Evolutionary conservation across 2,113 vertebrate species (phyloP), one percentile per base, ranked within the genome.

Genomic region (Hemiprocne comata): DNA sequence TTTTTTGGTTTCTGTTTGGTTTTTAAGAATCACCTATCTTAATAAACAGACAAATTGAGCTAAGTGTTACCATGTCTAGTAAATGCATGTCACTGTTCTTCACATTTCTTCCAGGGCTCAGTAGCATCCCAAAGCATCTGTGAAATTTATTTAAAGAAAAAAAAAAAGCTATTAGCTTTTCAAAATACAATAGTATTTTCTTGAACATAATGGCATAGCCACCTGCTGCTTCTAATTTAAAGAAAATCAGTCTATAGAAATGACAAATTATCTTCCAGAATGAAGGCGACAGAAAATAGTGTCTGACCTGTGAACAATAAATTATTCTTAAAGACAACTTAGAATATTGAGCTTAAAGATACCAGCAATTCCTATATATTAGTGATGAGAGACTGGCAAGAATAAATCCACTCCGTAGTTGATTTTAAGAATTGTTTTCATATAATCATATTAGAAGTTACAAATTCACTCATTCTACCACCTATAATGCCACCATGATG

Each of bases 31-130:
- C 17, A 31, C 13, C 44, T 76, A 91, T 16, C 84, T 90, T 58
- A 51, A 38, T 76, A n/a, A 72, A 93, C 23, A 80, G 64, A 13
- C 75, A 80, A 74, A 50, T 21, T 54, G 33, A 54, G 18, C 7
- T 78, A 76, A 88, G 89, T 79, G 98, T 99, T 98, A 99, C 99
- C 99, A 99, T 99, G 92, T 99, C 99, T 51, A 99, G 95, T 42
- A 99, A 98, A 95, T 99, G 99, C 99, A 99, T 99, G 97, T 99
- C 99, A 76, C 99, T 99, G 98, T 99, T 99, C 96, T 98, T 99
- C 90, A 99, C 99, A 75, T 99, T 99, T 97, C 99, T 98, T 74
- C 99, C 99, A 86, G 99, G 99, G 95, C 99, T 99, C 73, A 99
- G 97, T 58, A 99, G 98, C 99, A 99, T 99, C 92, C 99, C 99